Evolutionary conservation across 2,797 vertebrate genomes (phyloP), one percentile per base, ranked within the genome.

Genomic region (Somateria mollissima): DNA sequence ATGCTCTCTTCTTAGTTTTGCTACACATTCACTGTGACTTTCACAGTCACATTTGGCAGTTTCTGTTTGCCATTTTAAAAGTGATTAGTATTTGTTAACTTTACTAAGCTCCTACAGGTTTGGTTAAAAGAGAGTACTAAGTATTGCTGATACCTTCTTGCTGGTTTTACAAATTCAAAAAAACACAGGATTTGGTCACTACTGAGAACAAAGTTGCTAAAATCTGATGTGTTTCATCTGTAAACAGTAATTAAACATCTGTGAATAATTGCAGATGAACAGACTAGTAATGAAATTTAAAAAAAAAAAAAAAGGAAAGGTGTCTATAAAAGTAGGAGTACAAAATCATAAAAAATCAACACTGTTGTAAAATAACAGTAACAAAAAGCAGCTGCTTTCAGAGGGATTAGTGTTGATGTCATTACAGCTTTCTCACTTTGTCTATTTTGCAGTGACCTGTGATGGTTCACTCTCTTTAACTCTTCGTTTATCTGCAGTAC

Each of bases 201-300:
- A 64, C 36, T 87, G 82, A 81, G 43, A 91, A 64, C 6, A 2
- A 24, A 69, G 16, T 45, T 80, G 34, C n/a, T 86, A 74, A 86
- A 93, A 56, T 57, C 24, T 47, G n/a, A n/a, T 73, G 17, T 6
- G 87, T 79, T 87, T 45, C 47, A 58, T 90, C 71, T 94, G 45
- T 78, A 77, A 91, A 80, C 36, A 62, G 32, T 78, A 94, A 73
- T 94, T 84, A 91, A 92, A 76, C 53, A 78, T 72, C 81, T 92
- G 74, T 85, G 60, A 85, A 62, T 90, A 86, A 80, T 45, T 84
- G 53, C 60, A 41, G 41, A 51, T 66, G 47, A 82, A 83, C 47
- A 89, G 58, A 81, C 49, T 67, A 58, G 18, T 15, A 28, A 0
- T 41, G 18, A 90, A 47, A 70, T 72, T 51, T 1, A 1, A 16